Conservation (phyloP, 2,888 invertebrate species). For the Ennomos fuscantarius region DNA sequence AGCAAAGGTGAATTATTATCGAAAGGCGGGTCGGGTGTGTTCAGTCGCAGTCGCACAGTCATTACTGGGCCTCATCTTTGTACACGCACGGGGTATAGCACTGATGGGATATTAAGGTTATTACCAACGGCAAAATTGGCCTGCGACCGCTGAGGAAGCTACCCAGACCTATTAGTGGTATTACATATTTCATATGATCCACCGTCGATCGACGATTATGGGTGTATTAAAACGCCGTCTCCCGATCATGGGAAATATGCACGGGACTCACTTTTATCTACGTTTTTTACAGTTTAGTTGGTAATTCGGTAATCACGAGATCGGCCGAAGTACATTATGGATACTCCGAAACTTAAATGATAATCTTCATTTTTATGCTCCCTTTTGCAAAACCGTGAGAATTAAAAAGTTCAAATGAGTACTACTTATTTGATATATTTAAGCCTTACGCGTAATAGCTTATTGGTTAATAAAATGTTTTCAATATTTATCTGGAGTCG, state of each 20-base stretch:
- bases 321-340: conserved; percentile 68
- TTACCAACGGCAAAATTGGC: conserved; percentile 80
- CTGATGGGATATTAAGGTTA: conserved; percentile 82
- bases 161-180: conserved; percentile 80
- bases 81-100: conserved; percentile 75
- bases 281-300: conserved; percentile 80
- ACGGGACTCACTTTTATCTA: conserved; percentile 68
- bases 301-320: conserved; percentile 75
- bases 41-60: conserved; percentile 56
- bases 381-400: conserved; percentile 56
- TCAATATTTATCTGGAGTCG: too few species aligned
- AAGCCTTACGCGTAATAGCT: too few species aligned
- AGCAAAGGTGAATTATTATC: conserved; percentile 63
- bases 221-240: conserved; percentile 79
- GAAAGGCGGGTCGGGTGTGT: conserved; percentile 50
- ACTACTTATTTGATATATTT: too few species aligned
- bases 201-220: conserved; percentile 77
- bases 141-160: conserved; percentile 84
- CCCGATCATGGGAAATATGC: conserved; percentile 79
- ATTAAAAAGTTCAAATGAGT: conserved; percentile 19
- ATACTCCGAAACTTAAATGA: conserved; percentile 62
- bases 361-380: conserved; percentile 56
- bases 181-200: conserved; percentile 82
- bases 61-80: conserved; percentile 75
- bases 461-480: too few species aligned